Evolutionary conservation across 1,140 invertebrate species (phyloP).

Genomic region (Drosophila triauraria): DNA sequence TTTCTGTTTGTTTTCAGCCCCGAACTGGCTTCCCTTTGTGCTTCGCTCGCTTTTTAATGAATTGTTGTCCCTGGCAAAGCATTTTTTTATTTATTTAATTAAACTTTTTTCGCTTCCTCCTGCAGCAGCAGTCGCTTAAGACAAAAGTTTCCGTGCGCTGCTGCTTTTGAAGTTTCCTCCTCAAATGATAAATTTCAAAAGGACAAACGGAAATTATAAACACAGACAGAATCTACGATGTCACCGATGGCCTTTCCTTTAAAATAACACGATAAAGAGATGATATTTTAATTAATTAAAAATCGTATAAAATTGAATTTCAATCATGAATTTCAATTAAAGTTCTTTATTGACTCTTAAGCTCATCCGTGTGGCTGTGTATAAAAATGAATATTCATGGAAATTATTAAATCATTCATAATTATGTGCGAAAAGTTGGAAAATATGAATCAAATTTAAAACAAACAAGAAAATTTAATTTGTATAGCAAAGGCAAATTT

Average conservation of each 20-base stretch:
- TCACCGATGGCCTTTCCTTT: neutral
- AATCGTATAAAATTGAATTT: constrained; percentile 2
- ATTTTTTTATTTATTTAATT: constrained; percentile 83
- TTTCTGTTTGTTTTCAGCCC: constrained; percentile 59
- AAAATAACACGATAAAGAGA: neutral
- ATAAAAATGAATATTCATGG: neutral
- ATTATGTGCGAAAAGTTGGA: neutral
- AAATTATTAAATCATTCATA: neutral
- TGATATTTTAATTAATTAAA: neutral
- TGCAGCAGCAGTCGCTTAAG: constrained; percentile 42
- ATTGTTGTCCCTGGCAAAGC: constrained; percentile 72
- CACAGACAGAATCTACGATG: neutral
- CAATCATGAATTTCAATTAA: neutral
- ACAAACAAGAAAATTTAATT: neutral
- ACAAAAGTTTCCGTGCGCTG: constrained; percentile 54
- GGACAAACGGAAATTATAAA: constrained; percentile 8
- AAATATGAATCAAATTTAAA: constrained; percentile 1
- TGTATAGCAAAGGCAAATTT: neutral
- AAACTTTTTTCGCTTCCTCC: constrained; percentile 61
- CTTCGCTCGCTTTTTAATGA: constrained; percentile 45
- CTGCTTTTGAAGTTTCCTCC: constrained; percentile 58
- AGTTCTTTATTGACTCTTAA: neutral
- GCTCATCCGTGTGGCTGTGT: neutral
- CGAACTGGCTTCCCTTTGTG: constrained; percentile 47
- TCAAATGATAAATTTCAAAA: constrained; percentile 61